A percentile compares a stretch with the other conserved stretches of the same genome.
Evolutionary conservation across 2,888 invertebrate species (phyloP).

Genomic region (Octonoba sinensis): DNA sequence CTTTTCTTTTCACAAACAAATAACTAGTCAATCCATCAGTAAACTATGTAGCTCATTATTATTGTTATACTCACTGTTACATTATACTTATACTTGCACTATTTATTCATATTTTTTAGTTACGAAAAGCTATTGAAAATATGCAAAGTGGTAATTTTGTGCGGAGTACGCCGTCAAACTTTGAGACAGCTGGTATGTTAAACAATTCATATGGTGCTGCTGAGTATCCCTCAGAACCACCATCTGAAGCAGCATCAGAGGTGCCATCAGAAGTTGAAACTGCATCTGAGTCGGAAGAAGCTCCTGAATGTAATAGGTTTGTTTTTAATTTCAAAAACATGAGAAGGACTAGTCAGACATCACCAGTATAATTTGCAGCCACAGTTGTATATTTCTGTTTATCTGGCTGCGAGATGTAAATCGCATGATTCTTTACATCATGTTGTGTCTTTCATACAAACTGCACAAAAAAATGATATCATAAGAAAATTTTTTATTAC

Average conservation of each 20-base stretch:
- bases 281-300: slow-evolving; percentile 56
- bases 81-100: neutral
- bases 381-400: slow-evolving; percentile 38
- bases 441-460: slow-evolving; percentile 49
- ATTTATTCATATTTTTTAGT: slow-evolving; percentile 30
- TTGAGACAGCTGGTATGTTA: slow-evolving; percentile 52
- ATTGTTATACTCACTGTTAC: neutral
- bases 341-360: slow-evolving; percentile 54
- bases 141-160: slow-evolving; percentile 61
- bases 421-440: slow-evolving; percentile 61
- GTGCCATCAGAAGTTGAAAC: slow-evolving; percentile 58
- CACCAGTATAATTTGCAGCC: slow-evolving; percentile 49
- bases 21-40: neutral
- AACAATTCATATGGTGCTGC: slow-evolving; percentile 44
- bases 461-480: slow-evolving; percentile 26
- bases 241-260: slow-evolving; percentile 60
- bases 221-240: slow-evolving; percentile 57
- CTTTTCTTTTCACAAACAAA: neutral
- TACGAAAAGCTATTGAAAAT: slow-evolving; percentile 61
- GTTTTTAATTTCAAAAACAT: slow-evolving; percentile 56
- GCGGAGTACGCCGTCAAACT: slow-evolving; percentile 34
- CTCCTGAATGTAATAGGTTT: slow-evolving; percentile 47
- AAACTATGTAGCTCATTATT: neutral
- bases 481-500: too few species aligned
- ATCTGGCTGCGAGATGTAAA: slow-evolving; percentile 20